These are phyloP conservation scores for Phasianus colchicus DNA, from an alignment of 2,113 vertebrate genomes.

Conservation along the genomic window DNA sequence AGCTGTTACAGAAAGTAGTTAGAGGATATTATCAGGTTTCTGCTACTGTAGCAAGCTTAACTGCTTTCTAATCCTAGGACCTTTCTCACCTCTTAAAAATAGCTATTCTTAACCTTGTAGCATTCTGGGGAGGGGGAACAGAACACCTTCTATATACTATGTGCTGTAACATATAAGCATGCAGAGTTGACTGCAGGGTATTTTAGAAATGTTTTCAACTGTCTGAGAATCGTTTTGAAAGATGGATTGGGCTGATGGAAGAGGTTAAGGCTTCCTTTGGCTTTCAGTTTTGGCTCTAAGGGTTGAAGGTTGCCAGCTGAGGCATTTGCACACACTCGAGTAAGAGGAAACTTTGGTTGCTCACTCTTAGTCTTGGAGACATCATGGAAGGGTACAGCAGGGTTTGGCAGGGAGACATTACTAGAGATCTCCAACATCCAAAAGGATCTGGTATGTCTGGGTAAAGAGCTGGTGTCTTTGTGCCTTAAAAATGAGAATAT, in stretches of 20 bases:
- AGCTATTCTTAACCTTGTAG: background rate
- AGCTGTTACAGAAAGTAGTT: background rate
- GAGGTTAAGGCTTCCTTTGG: background rate
- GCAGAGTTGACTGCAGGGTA: background rate
- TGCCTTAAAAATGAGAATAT: background rate
- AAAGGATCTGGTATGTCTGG: background rate
- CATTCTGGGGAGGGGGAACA: background rate
- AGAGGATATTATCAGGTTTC: background rate
- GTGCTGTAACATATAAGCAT: background rate
- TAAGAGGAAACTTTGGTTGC: background rate
- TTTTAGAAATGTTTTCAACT: background rate
- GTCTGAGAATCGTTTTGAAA: background rate
- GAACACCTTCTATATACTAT: background rate
- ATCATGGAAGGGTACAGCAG: background rate
- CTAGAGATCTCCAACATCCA: background rate
- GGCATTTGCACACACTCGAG: background rate
- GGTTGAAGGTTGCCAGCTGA: background rate
- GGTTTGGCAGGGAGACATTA: background rate
- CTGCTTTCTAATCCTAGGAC: background rate
- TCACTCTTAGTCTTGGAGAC: rapidly evolving
- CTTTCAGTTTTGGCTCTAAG: background rate
- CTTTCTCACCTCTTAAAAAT: background rate
- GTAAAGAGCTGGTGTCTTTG: background rate
- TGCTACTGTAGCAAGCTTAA: background rate
- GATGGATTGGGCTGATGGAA: background rate